These are phyloP conservation scores for Bujurquina vittata DNA, from an alignment of 2,113 vertebrate genomes.

Conservation along the genomic window DNA sequence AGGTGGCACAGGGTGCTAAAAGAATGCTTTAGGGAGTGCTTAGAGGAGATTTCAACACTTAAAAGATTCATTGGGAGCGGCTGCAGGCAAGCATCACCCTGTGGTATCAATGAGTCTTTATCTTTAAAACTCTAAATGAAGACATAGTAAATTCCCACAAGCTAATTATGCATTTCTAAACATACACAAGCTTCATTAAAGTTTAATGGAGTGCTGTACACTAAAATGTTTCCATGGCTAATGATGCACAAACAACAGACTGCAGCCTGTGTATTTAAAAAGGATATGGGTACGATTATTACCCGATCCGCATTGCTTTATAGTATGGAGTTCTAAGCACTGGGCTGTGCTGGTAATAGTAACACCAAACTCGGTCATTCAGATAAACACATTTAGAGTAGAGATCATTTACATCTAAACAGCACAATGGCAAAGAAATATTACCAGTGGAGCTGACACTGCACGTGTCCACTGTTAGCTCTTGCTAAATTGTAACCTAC, in stretches of 20 bases:
- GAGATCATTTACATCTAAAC: background rate
- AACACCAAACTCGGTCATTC: background rate
- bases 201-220: constrained; percentile 17
- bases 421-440: background rate
- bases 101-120: constrained; percentile 5
- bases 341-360: background rate
- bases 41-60: constrained; percentile 18
- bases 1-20: background rate
- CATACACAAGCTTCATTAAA: constrained; percentile 9
- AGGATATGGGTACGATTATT: background rate
- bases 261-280: constrained; percentile 1
- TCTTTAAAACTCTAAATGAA: background rate
- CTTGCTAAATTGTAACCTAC: background rate
- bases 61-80: constrained; percentile 7
- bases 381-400: background rate
- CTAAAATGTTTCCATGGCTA: background rate
- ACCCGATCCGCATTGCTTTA: background rate
- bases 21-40: background rate
- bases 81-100: constrained; percentile 5
- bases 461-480: background rate
- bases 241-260: background rate
- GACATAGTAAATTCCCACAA: background rate
- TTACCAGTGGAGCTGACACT: background rate
- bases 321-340: background rate
- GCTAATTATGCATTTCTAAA: constrained; percentile 14